These are phyloP conservation scores for Malacosoma neustria DNA, from an alignment of 2,888 invertebrate species.

Conservation along the genomic window DNA sequence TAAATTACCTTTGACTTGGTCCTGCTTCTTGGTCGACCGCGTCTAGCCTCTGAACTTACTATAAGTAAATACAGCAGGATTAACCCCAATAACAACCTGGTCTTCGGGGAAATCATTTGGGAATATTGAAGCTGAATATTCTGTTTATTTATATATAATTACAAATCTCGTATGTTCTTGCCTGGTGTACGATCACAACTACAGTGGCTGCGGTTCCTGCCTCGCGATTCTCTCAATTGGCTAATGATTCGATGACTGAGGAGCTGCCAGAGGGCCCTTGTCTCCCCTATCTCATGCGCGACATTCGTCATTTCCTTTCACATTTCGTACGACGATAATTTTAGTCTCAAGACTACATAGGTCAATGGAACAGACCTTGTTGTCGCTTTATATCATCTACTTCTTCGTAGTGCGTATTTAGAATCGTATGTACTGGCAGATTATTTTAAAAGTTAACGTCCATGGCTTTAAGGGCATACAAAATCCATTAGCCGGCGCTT, in stretches of 20 bases:
- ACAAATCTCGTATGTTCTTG: constrained; percentile 26
- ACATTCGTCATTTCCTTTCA: constrained; percentile 50
- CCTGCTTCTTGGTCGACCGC: constrained; percentile 81
- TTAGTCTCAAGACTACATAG: constrained; percentile 19
- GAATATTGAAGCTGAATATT: neutral
- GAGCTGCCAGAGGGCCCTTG: constrained; percentile 55
- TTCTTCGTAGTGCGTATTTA: no score
- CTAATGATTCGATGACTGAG: constrained; percentile 62
- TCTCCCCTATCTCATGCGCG: constrained; percentile 52
- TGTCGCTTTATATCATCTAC: no score
- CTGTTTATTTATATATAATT: constrained; percentile 5
- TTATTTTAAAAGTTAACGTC: no score
- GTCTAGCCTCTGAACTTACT: constrained; percentile 65
- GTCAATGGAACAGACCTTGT: constrained; percentile 13
- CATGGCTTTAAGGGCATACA: no score
- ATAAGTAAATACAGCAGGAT: constrained; percentile 33
- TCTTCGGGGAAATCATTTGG: constrained; percentile 38
- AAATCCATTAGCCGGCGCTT: no score
- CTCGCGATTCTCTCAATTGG: constrained; percentile 63
- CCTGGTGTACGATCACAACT: constrained; percentile 36
- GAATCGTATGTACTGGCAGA: no score
- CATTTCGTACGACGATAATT: constrained; percentile 34
- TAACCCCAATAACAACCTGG: constrained; percentile 27
- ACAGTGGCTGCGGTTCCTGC: constrained; percentile 34
- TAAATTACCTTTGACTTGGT: constrained; percentile 82